A percentile compares a stretch with the other conserved stretches of the same genome.
These are phyloP conservation scores for Chesias legatella DNA, from an alignment of 2,888 invertebrate species.

Conservation along the genomic window DNA sequence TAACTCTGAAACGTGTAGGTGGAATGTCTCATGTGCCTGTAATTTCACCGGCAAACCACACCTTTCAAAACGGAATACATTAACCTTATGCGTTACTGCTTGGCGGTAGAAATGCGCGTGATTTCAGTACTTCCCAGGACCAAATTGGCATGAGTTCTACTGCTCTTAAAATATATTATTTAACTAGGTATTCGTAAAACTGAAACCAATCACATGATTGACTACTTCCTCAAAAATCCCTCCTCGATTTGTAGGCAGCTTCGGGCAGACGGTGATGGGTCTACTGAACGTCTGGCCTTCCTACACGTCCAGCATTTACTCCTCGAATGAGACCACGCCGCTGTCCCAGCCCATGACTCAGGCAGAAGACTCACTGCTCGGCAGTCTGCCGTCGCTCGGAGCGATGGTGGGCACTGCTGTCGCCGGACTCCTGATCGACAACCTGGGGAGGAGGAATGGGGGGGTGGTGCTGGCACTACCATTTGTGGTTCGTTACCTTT, in stretches of 20 bases:
- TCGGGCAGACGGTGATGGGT: slow-evolving; percentile 51
- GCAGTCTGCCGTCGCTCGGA: slow-evolving; percentile 77
- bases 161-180: too few species aligned
- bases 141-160: too few species aligned
- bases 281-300: slow-evolving; percentile 80
- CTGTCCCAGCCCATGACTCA: slow-evolving; percentile 65
- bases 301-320: slow-evolving; percentile 69
- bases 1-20: too few species aligned
- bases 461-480: slow-evolving; percentile 77
- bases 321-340: slow-evolving; percentile 58
- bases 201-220: neutral
- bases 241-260: slow-evolving; percentile 42
- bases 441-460: slow-evolving; percentile 75
- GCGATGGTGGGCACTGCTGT: slow-evolving; percentile 72
- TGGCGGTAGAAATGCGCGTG: too few species aligned
- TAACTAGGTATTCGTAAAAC: too few species aligned
- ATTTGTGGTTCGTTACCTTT: slow-evolving; percentile 49
- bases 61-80: too few species aligned
- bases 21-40: too few species aligned
- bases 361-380: slow-evolving; percentile 74
- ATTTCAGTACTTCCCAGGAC: too few species aligned
- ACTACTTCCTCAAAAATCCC: neutral
- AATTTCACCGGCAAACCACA: too few species aligned
- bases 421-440: slow-evolving; percentile 67
- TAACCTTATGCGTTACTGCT: too few species aligned